These are phyloP conservation scores for Mirounga angustirostris DNA, from an alignment of 2,113 vertebrate genomes.

Conservation along the genomic window DNA sequence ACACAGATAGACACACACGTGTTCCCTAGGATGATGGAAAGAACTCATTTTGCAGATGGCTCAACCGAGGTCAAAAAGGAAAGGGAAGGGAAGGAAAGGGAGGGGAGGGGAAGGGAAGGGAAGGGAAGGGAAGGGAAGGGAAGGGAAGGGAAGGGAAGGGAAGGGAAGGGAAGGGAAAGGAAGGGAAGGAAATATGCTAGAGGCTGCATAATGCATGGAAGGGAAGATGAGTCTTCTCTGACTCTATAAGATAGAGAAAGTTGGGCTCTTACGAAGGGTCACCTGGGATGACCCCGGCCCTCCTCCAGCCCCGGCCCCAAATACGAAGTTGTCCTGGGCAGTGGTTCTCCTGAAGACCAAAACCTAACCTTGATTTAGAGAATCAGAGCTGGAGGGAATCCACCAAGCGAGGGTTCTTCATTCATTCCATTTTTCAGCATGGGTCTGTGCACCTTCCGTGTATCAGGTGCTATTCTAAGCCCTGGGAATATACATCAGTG, in stretches of 20 bases:
- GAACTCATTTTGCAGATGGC: background rate
- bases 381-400: background rate
- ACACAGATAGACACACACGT: too few species aligned
- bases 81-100: background rate
- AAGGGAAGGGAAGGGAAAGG: background rate
- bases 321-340: background rate
- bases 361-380: background rate
- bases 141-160: too few species aligned
- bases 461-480: background rate
- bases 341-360: background rate
- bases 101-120: too few species aligned
- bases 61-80: background rate
- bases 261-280: background rate
- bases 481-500: background rate
- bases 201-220: background rate
- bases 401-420: background rate
- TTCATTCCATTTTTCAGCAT: background rate
- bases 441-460: background rate
- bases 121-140: too few species aligned
- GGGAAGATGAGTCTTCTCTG: background rate
- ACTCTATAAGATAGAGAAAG: background rate
- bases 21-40: background rate
- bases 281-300: background rate
- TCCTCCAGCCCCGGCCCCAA: background rate
- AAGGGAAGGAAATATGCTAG: background rate